Evolutionary conservation across 1,140 invertebrate genomes (phyloP).

Genomic region (Drosophila neocordata): DNA sequence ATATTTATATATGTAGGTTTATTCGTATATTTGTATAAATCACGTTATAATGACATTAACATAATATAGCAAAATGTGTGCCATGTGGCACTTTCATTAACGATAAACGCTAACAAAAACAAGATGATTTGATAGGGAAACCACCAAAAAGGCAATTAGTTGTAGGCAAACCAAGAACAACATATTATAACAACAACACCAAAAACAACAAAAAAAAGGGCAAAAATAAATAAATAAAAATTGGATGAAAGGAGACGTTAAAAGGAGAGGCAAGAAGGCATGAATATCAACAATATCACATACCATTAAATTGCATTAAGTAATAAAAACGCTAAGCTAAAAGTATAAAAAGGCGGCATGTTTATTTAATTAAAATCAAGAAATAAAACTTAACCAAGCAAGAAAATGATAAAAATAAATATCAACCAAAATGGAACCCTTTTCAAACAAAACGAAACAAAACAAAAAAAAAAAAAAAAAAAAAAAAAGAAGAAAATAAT

Average conservation of each 20-base stretch:
- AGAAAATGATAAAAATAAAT: slow-evolving; percentile 65
- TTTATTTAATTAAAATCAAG: slow-evolving; percentile 70
- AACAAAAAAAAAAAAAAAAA: background rate
- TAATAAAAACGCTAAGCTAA: slow-evolving; percentile 36
- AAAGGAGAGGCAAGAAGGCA: background rate
- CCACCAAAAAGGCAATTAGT: slow-evolving; percentile 62
- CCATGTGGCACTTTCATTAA: slow-evolving; percentile 42
- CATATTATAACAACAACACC: no score
- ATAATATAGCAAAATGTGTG: slow-evolving; percentile 46
- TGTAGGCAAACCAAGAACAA: background rate
- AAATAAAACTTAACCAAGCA: slow-evolving; percentile 76
- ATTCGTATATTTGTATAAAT: slow-evolving; percentile 62
- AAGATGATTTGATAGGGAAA: slow-evolving; percentile 61
- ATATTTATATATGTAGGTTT: background rate
- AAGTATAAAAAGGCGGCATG: slow-evolving; percentile 50
- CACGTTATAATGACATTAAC: slow-evolving; percentile 74
- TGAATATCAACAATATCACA: slow-evolving; percentile 1
- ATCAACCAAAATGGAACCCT: slow-evolving; percentile 32
- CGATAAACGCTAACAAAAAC: slow-evolving; percentile 42
- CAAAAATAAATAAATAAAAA: background rate
- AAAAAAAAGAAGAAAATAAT: background rate
- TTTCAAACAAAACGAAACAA: background rate
- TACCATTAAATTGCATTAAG: slow-evolving; percentile 62
- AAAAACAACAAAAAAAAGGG: no score
- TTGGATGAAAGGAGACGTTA: background rate